Evolutionary conservation across 2,113 vertebrate species (phyloP), one percentile per base, ranked within the genome.

Genomic region (Apteryx mantelli): DNA sequence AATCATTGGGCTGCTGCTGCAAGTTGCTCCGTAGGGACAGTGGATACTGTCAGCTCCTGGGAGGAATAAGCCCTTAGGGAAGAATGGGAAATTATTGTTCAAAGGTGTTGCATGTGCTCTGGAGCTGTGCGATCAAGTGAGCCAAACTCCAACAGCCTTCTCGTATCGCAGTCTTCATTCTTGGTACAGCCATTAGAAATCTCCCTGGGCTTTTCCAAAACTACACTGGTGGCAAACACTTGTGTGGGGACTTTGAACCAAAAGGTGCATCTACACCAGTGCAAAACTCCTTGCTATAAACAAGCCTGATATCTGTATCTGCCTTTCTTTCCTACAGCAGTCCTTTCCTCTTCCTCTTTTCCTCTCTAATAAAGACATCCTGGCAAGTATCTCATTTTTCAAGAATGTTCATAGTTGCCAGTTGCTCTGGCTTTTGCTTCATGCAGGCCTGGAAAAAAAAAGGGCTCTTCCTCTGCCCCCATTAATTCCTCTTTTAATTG

Each of bases 71-170:
- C 92, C 83, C 58, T 60, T 7, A 14, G 42, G 50, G 40, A 53
- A 30, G 46, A 44, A 46, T 0, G 22, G 28, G 66, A 82, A 89
- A 86, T 68, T 34, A 15, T 66, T 7, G 5, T 74, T 77, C 60
- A 63, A 11, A 79, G 36, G 44, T 76, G 58, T 2, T 2, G 13
- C 0, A 0, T 50, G 68, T 74, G 53, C 53, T 65, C 58, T 40
- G 64, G 44, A 88, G 38, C 64, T 66, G 80, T 0, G 0, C 0
- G 0, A 50, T 20, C 56, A 34, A 40, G n/a, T 0, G 0, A 76
- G 13, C 13, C 53, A 66, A 82, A 53, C 50, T 40, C 48, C 32
- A 22, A 88, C 25, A 1, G 30, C 18, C 34, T 74, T 56, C 28
- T 52, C 13, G 13, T 36, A 55, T 40, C 3, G 1, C 56, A 55